Evolutionary conservation across 2,797 vertebrate genomes (phyloP), one percentile per base, ranked within the genome.

Genomic region (Epinephelus malabaricus): DNA sequence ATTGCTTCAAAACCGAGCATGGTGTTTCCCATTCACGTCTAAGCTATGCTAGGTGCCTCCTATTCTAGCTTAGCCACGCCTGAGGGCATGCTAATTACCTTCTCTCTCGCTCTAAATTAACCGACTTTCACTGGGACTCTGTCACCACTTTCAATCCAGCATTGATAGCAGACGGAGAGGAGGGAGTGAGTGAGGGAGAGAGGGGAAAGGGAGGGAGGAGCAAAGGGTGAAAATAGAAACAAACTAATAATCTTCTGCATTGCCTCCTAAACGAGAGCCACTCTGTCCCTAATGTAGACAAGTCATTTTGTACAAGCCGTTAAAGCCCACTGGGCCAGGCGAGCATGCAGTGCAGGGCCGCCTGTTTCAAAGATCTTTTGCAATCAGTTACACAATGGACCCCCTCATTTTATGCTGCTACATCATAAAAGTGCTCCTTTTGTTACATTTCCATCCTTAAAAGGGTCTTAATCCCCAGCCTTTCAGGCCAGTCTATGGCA

Each of bases 371-470:
- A 96, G 96, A 96, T 96, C 95, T 96, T 95, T 94, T 96, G 96
- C 97, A 97, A 97, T 97, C 95, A 97, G 93, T 92, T 73, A 86
- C 94, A 98, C 96, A 98, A 98, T 97, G 91, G 93, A 96, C 93
- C 89, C 95, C 94, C 96, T 97, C 97, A 98, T 97, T 98, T 98
- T 98, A 97, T 96, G 96, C 96, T 96, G 96, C 96, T 97, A 97
- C 97, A 97, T 98, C 97, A 97, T 97, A 97, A 97, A 98, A 98
- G 96, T 98, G 96, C 93, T 96, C 93, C 96, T 97, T 99, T 98
- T 98, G 97, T 98, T 98, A 96, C 96, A 97, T 98, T 97, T 97
- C 94, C 94, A 97, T 95, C 94, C 93, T 97, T 96, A 97, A 98
- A 98, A 97, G 85, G 90, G 94, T 94, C 95, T 96, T 98, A 98